Evolutionary conservation across 2,888 invertebrate species (phyloP), one percentile per base, ranked within the genome.

Genomic region (Xestia xanthographa): DNA sequence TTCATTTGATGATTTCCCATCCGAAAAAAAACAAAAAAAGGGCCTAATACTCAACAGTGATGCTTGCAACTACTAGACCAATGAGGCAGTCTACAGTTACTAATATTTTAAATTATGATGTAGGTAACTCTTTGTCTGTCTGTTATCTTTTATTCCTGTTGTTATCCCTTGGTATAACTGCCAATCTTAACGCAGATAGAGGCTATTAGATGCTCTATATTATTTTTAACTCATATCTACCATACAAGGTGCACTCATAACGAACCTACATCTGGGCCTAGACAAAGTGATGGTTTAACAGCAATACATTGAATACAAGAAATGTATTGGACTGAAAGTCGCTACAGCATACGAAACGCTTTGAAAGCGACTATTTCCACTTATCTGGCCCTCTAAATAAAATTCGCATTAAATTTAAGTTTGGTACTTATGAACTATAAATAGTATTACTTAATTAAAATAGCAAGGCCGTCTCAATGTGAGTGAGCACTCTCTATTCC

Each of bases 401-500:
- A 22, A 63, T 66, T 4, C 9, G 34, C 41, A 41, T 48, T 56
- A 3, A 26, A 41, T 48, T 29, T 14, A 29, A 74, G 14, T 17
- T 75, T 34, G 34, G 0, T 26, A 12, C n/a, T n/a, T 6, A 26
- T 60, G 1, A 38, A 38, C 34, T 50, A 22, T 34, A 34, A 14
- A 11, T 38, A 58, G 4, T 45, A 12, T 45, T 29, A 14, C 6
- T 17, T 50, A 29, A 29, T 63, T 41, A 41, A 41, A 53, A 74
- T n/a, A 41, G 45, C 29, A 75, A 82, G 58, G 65, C 58, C 68
- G 9, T 45, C n/a, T 6, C 34, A 50, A 65, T 50, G 17, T 43
- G 41, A 38, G 26, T 75, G 43, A 34, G 14, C 56, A 75, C 67
- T 58, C 8, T 43, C 29, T 29, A 29, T 58, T 65, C 1, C 34